Base-by-base conservation (phyloP, 2,113 vertebrate species). In the Propithecus coquereli region DNA sequence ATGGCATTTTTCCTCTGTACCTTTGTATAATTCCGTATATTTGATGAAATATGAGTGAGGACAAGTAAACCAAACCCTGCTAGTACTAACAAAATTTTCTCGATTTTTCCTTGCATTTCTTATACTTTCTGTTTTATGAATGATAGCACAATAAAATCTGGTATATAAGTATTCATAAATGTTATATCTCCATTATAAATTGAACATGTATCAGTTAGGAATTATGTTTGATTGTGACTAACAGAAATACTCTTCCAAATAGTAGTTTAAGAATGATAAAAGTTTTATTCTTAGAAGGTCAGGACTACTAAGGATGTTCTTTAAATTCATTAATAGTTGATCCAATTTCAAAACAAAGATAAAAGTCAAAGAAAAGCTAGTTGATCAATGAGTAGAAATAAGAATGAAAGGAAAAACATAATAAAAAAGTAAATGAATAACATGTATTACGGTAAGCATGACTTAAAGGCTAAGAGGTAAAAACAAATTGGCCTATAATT, bases 401-500 rank as follows among this genome's bases (percentile, higher is more conserved):
- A 92, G 27, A 76, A 80, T 93, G 27, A 90, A 3, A 76, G 6
- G 37, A 73, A 90, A 92, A 77, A 47, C 17, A 30, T 47, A 45
- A 83, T 79, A 8, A 43, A 83, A 95, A 94, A 54, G 30, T 22
- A 88, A 92, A 88, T 66, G 45, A 68, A 23, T 57, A 90, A 74
- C 32, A 92, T 73, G 50, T 52, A 45, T 80, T 80, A 47, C 4
- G 70, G 45, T 34, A 88, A 94, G 22, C 47, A 81, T 50, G 32
- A 91, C 59, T 90, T 92, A 91, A 85, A 84, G 52, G 40, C 12
- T 81, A 79, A 71, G 34, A 74, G 14, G 50, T 90, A 83, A 83
- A 92, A 80, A 65, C 6, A 95, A 87, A 83, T 88, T 83, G 70
- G 23, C 45, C 45, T 81, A 37, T 68, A 88, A 91, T 70, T 94